A percentile compares a stretch with the other conserved stretches of the same genome.
Conservation (phyloP, 2,888 invertebrate genomes). For the Meta bourneti region DNA sequence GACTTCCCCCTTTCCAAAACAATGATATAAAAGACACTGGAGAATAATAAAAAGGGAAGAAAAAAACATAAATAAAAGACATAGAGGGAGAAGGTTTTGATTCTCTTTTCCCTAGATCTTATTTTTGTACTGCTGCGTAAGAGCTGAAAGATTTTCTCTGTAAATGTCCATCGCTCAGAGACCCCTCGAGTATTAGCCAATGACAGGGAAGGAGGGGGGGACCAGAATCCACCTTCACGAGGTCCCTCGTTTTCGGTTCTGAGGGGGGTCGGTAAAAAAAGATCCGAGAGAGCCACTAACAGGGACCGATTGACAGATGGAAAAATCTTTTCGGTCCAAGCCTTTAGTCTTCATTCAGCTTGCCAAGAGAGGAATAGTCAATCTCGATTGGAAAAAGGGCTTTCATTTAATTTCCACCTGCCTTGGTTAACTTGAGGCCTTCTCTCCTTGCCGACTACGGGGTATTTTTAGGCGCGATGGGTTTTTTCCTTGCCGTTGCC, state of each 20-base stretch:
- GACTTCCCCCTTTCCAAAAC: constrained; percentile 30
- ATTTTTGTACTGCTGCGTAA: constrained; percentile 45
- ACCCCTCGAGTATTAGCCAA: constrained; percentile 62
- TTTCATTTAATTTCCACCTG: constrained; percentile 42
- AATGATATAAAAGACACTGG: constrained; percentile 61
- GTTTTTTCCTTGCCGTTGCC: not conserved
- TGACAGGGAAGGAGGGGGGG: constrained; percentile 36
- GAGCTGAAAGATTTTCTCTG: constrained; percentile 72
- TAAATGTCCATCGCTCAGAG: constrained; percentile 61
- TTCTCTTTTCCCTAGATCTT: constrained; percentile 49
- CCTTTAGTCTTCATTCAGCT: constrained; percentile 69
- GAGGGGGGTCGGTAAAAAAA: constrained; percentile 1
- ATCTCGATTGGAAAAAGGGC: constrained; percentile 47
- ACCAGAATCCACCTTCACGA: constrained; percentile 24
- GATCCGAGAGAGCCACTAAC: constrained; percentile 32
- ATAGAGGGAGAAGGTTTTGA: constrained; percentile 21
- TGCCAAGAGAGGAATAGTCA: constrained; percentile 67
- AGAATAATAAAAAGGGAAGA: constrained; percentile 35
- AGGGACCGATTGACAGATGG: constrained; percentile 66
- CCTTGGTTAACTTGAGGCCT: constrained; percentile 14
- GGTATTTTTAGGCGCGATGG: not conserved
- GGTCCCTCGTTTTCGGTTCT: constrained; percentile 3
- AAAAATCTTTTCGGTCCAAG: constrained; percentile 55
- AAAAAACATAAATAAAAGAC: not conserved
- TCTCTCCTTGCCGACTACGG: constrained; percentile 2